Evolutionary conservation across 2,888 invertebrate species (phyloP).

Genomic region (Carcina quercana): DNA sequence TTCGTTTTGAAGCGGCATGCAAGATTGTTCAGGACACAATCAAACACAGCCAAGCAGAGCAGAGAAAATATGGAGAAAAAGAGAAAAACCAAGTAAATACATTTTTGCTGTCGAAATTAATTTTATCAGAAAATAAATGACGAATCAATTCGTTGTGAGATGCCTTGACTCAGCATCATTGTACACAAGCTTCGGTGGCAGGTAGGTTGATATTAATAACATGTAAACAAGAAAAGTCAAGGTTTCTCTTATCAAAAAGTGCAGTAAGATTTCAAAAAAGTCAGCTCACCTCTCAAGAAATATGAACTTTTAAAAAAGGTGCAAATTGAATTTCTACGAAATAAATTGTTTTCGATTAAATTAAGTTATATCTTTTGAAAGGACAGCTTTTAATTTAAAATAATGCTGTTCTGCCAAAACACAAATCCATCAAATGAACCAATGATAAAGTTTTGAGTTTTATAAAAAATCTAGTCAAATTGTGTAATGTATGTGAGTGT

Average conservation of each 20-base stretch:
- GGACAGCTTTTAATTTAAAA: constrained; percentile 44
- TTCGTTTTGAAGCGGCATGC: constrained; percentile 85
- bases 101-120: constrained; percentile 72
- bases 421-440: constrained; percentile 34
- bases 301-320: constrained; percentile 9
- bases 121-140: constrained; percentile 68
- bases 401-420: constrained; percentile 67
- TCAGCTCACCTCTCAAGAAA: constrained; percentile 45
- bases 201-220: too few relatives aligned
- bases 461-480: constrained; percentile 9
- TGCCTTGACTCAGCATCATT: constrained; percentile 50
- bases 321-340: constrained; percentile 1
- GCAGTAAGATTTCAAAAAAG: constrained; percentile 65
- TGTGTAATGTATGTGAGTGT: constrained; percentile 22
- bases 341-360: background rate
- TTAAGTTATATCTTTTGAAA: constrained; percentile 35
- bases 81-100: constrained; percentile 84
- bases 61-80: constrained; percentile 86
- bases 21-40: constrained; percentile 85
- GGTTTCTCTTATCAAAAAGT: constrained; percentile 62
- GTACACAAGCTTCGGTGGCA: too few relatives aligned
- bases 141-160: constrained; percentile 63
- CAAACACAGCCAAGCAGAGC: constrained; percentile 90
- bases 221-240: too few relatives aligned
- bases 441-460: constrained; percentile 16